Evolutionary conservation across 2,888 invertebrate genomes (phyloP).

Genomic region (Eurytoma californica): DNA sequence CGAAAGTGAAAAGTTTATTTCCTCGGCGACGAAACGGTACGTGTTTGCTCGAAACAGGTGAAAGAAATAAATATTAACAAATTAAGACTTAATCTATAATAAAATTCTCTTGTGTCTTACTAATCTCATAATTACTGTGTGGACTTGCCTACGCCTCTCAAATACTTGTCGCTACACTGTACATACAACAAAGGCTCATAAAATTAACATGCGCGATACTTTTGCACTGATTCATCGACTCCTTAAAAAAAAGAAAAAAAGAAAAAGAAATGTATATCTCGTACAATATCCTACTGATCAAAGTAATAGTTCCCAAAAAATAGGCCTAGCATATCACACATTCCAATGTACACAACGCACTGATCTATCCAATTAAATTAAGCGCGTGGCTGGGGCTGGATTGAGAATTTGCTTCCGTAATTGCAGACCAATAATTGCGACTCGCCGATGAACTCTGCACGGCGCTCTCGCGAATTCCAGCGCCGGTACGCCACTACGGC

Average conservation of each 20-base stretch:
- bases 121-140: constrained; percentile 30
- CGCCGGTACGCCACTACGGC: not conserved
- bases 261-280: too few relatives aligned
- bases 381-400: too few relatives aligned
- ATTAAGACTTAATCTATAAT: constrained; percentile 19
- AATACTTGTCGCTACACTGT: not conserved
- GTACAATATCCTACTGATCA: too few relatives aligned
- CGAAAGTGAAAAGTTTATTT: not conserved
- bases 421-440: constrained; percentile 1
- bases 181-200: not conserved
- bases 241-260: not conserved
- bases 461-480: not conserved
- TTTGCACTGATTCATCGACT: too few relatives aligned
- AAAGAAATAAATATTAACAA: constrained; percentile 40
- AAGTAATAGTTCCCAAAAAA: too few relatives aligned
- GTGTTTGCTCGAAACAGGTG: constrained; percentile 18
- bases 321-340: too few relatives aligned
- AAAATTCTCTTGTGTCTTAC: constrained; percentile 20
- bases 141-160: constrained; percentile 23
- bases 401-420: too few relatives aligned
- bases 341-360: too few relatives aligned
- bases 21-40: not conserved
- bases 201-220: not conserved
- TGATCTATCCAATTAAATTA: too few relatives aligned
- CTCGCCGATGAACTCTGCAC: not conserved